phyloP scores from a whole-genome alignment of 2,113 vertebrate genomes.

The Coracopsis vasa region DNA sequence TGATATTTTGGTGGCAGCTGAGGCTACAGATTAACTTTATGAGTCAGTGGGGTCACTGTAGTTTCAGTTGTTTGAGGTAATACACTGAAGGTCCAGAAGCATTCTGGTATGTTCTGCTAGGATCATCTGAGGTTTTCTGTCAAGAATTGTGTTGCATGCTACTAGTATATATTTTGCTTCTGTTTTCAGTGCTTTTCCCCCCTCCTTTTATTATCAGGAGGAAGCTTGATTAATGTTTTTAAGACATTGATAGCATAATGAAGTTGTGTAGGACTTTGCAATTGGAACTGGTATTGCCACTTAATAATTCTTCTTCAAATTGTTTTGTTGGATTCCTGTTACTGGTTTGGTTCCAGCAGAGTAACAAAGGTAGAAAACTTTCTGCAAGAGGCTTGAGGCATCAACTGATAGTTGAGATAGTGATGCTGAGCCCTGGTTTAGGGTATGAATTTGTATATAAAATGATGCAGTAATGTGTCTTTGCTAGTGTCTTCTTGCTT shows the following conservation, averaged over 20 bases:
- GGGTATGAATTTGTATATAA: neutral
- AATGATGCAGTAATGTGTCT: neutral
- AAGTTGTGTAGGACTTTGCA: neutral
- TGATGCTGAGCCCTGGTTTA: neutral
- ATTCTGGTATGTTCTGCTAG: neutral
- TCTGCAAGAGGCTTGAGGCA: neutral
- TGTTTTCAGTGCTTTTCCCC: neutral
- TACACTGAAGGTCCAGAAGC: neutral
- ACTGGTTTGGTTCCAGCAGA: neutral
- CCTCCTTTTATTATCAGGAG: neutral
- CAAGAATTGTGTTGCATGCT: neutral
- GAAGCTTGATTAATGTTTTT: neutral
- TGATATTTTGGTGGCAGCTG: neutral
- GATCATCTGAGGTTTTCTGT: neutral
- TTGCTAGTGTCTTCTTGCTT: neutral
- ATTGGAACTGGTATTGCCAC: neutral
- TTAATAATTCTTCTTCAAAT: neutral
- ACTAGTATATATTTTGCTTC: neutral
- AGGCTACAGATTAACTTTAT: neutral
- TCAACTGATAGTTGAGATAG: neutral
- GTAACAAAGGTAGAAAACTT: neutral
- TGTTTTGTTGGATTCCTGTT: neutral
- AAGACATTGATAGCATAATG: neutral
- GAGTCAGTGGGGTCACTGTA: neutral
- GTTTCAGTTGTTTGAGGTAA: neutral